phyloP scores from a whole-genome alignment of 2,888 invertebrate genomes.

The Hydraecia micacea region DNA sequence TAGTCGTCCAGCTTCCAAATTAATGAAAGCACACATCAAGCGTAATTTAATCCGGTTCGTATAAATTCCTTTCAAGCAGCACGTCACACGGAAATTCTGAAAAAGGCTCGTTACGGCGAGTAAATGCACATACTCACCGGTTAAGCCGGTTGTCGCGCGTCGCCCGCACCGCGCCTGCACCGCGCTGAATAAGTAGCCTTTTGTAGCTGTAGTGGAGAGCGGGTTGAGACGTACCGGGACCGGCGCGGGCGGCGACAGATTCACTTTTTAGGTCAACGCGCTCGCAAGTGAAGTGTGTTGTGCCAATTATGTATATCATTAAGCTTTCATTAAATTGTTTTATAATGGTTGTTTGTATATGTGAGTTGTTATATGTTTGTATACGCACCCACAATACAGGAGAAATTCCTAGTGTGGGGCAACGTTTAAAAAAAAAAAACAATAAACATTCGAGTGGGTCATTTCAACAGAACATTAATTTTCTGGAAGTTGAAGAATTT shows the following conservation, averaged over 20 bases:
- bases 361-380: no score
- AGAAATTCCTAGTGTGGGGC: no score
- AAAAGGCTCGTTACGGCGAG: constrained; percentile 20
- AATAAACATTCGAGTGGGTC: not conserved
- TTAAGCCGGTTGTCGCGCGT: not conserved
- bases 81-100: constrained; percentile 4
- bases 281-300: constrained; percentile 12
- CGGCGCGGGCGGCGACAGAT: constrained; percentile 11
- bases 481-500: not conserved
- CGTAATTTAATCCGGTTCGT: constrained; percentile 3
- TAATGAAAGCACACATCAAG: constrained; percentile 6
- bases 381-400: no score
- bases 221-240: constrained; percentile 13
- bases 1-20: not conserved
- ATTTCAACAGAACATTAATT: not conserved
- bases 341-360: no score
- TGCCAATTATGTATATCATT: constrained; percentile 9
- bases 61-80: constrained; percentile 14
- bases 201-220: constrained; percentile 21
- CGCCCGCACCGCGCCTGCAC: not conserved
- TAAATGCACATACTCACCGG: constrained; percentile 23
- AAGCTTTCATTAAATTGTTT: constrained; percentile 8
- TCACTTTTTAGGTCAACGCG: constrained; percentile 27
- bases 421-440: no score
- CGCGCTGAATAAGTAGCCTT: constrained; percentile 47